phyloP scores from a whole-genome alignment of 2,797 vertebrate genomes.

The Chiloscyllium punctatum region DNA sequence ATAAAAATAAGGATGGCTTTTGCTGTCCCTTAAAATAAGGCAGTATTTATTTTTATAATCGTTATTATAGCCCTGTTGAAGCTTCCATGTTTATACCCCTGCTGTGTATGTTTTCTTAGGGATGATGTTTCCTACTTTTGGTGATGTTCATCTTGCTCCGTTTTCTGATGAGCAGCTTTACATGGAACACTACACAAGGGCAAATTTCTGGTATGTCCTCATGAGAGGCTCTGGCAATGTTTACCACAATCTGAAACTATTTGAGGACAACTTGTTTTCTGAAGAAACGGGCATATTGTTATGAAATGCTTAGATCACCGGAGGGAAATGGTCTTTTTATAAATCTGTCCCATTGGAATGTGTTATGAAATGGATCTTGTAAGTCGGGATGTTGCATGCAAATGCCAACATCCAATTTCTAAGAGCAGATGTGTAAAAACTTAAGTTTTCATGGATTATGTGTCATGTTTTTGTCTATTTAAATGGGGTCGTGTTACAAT shows the following conservation, averaged over 20 bases:
- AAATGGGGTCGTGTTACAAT: neutral
- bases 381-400: neutral
- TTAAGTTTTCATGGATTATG: neutral
- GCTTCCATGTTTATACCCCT: neutral
- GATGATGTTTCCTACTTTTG: constrained; percentile 67
- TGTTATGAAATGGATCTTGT: neutral
- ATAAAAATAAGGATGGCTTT: neutral
- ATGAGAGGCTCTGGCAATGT: neutral
- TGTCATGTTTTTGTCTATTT: neutral
- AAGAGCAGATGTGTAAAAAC: neutral
- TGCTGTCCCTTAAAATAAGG: constrained; percentile 6
- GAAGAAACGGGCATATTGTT: neutral
- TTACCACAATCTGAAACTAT: constrained; percentile 18
- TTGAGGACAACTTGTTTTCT: neutral
- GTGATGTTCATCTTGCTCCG: constrained; percentile 68
- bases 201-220: constrained; percentile 64
- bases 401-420: neutral
- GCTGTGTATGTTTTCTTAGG: constrained; percentile 53
- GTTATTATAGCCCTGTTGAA: constrained; percentile 18
- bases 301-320: neutral
- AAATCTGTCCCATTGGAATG: neutral
- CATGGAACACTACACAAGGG: constrained; percentile 63
- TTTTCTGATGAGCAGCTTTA: constrained; percentile 76
- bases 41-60: neutral
- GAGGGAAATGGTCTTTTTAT: neutral